Evolutionary conservation across 2,113 vertebrate genomes (phyloP).

Genomic region (Mesoclemmys tuberculata): DNA sequence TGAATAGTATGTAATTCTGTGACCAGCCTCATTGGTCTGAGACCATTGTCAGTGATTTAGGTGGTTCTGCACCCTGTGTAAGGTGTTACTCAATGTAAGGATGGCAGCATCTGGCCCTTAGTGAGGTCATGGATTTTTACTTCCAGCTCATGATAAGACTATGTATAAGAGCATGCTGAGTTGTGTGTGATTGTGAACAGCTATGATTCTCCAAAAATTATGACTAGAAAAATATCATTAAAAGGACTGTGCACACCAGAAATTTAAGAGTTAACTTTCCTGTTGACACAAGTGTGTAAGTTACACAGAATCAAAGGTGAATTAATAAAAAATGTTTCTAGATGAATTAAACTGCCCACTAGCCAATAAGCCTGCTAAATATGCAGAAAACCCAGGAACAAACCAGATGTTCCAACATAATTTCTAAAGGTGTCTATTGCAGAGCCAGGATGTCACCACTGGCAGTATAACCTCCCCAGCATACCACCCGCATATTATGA

Average conservation of each 20-base stretch:
- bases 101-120: background rate
- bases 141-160: background rate
- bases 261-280: background rate
- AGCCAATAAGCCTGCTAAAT: background rate
- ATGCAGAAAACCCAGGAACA: background rate
- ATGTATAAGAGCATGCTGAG: constrained; percentile 5
- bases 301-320: background rate
- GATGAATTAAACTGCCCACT: background rate
- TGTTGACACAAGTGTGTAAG: background rate
- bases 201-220: background rate
- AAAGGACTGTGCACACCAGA: background rate
- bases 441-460: background rate
- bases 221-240: background rate
- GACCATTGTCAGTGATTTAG: background rate
- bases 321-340: background rate
- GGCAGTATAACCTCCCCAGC: background rate
- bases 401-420: background rate
- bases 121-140: background rate
- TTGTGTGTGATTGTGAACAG: background rate
- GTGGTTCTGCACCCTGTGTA: background rate
- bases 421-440: background rate
- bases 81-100: background rate
- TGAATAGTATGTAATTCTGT: background rate
- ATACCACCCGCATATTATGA: background rate
- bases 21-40: background rate